Base-by-base conservation (phyloP, 2,113 vertebrate genomes). In the Gambusia holbrooki region DNA sequence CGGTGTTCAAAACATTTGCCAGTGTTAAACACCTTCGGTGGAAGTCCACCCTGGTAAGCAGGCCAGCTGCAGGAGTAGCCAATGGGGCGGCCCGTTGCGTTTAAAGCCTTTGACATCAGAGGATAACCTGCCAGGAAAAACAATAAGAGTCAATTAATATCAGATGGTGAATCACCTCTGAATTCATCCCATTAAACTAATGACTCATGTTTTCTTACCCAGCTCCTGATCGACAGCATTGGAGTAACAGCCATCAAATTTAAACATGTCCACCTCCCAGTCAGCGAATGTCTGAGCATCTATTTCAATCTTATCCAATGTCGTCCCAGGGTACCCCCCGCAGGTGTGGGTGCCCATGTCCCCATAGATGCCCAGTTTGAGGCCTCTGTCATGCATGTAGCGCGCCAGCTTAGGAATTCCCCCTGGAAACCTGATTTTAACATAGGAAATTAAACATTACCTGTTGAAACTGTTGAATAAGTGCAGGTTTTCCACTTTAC, bases 251-350 rank as follows among this genome's bases (percentile, higher is more conserved):
- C 97, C 97, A 1, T 99, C 98, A 77, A 95, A 89, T 86, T 99
- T 99, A 4, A 99, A 89, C 97, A 99, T 97, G 80, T 99, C 97
- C 82, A 99, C 95, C n/a, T 92, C 96, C 98, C 98, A 99, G 0
- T 95, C 89, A 0, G 97, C 97, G 1, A 99, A 98, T 7, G 97
- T 99, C 13, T 93, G 87, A 0, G 97, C 97, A 0, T 99, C 98
- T 15, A 89, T 86, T n/a, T 92, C 8, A 1, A 97, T 92, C 1
- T 72, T 88, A 82, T 96, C 95, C 69, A 98, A 84, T 0, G 95
- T 94, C 27, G 96, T 99, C 10, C 98, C 98, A 0, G 98, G 96
- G 86, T 96, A 99, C 1, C 94, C 97, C 25, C 77, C 87, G 4
- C 98, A 99, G 3, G 98, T 99, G 81, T 92, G 67, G 1, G 83